Evolutionary conservation across 2,888 invertebrate species (phyloP), one percentile per base, ranked within the genome.

Genomic region (Eurytoma adleriae): DNA sequence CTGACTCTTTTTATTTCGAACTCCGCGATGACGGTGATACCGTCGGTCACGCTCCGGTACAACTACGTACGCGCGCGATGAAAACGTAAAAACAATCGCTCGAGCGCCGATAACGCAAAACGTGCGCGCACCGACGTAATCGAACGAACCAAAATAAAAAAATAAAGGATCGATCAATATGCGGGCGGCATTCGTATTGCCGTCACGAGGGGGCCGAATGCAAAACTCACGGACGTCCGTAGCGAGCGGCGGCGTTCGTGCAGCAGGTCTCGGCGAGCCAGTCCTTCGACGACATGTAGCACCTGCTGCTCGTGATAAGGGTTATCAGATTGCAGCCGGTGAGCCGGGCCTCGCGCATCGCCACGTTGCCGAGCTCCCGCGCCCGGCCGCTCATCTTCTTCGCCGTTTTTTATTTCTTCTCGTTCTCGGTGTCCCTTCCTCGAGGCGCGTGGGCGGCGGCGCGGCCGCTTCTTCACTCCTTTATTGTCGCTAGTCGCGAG

Each of bases 271-370:
- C 24, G 70, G 78, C 84, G 14, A 90, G 83, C 89, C 90, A 90
- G 82, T 90, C 90, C 80, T 90, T 90, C 69, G 85, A 85, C 20
- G 84, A 78, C 80, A 90, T 82, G 83, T 90, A 90, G 80, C 86
- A 85, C 82, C 86, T 88, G 86, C 88, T 89, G 83, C 90, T 90
- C 57, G 90, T 90, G 80, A 90, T 84, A 69, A 89, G 84, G 62
- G 90, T 90, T 85, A 90, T 86, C 78, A 90, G 83, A 83, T 86
- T 86, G 85, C 90, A 90, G 64, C 89, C 72, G 75, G 75, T 61
- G n/a, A 40, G 14, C 5, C 64, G 70, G 3, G 48, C 73, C 12
- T 30, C 50, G 73, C 56, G 70, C 61, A 72, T 20, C 16, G 69
- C 79, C 52, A 66, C 76, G 30, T 18, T 66, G 40, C 56, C 24